Conservation (phyloP, 2,797 vertebrate species). For the Setipinna tenuifilis region DNA sequence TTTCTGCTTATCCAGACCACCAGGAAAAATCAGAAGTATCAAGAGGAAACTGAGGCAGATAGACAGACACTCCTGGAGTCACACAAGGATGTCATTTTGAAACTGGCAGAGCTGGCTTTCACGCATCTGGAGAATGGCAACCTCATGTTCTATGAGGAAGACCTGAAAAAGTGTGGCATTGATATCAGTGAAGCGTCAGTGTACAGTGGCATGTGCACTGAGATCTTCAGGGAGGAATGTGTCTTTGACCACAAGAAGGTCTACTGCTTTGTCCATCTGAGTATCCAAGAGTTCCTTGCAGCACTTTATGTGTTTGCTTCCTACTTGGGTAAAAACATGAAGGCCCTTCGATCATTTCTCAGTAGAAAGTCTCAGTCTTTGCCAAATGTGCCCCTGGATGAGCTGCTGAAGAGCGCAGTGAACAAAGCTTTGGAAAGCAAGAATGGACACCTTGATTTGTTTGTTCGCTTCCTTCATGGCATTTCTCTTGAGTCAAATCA, state of each 20-base stretch:
- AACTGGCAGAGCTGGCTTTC: slow-evolving; percentile 49
- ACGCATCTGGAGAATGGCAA: slow-evolving; percentile 38
- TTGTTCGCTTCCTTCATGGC: slow-evolving; percentile 50
- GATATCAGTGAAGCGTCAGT: slow-evolving; percentile 27
- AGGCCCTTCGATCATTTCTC: slow-evolving; percentile 32
- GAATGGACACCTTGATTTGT: slow-evolving; percentile 47
- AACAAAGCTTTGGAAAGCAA: slow-evolving; percentile 30
- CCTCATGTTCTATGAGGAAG: slow-evolving; percentile 34
- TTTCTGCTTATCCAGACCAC: slow-evolving; percentile 50
- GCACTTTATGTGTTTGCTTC: slow-evolving; percentile 47
- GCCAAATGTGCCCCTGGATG: slow-evolving; percentile 20
- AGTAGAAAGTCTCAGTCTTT: background rate
- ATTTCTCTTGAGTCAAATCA: slow-evolving; percentile 48
- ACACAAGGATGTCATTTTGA: slow-evolving; percentile 35
- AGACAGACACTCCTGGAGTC: background rate
- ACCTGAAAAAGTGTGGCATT: slow-evolving; percentile 40
- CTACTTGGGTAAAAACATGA: slow-evolving; percentile 33
- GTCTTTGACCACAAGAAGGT: slow-evolving; percentile 42
- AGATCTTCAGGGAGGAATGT: slow-evolving; percentile 44
- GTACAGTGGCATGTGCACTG: slow-evolving; percentile 44
- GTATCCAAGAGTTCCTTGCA: slow-evolving; percentile 53
- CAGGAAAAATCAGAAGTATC: slow-evolving; percentile 40
- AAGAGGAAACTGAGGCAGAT: background rate
- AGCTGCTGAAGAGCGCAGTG: slow-evolving; percentile 36
- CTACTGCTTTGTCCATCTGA: slow-evolving; percentile 49